phyloP scores from a whole-genome alignment of 2,113 vertebrate species.

The Chiloscyllium plagiosum region DNA sequence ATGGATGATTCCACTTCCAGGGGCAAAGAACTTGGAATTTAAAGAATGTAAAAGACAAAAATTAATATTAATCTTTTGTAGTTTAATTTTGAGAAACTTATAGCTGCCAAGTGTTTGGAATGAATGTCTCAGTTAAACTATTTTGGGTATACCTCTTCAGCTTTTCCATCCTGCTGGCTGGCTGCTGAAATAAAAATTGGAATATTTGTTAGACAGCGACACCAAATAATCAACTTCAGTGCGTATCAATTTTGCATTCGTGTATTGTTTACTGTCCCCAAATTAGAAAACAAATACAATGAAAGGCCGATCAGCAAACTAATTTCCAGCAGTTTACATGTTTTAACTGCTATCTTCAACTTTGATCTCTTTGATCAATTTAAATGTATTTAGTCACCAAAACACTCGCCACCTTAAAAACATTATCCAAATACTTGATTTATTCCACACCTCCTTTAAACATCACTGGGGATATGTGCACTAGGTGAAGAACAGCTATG shows the following conservation, averaged over 20 bases:
- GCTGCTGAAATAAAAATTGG: constrained; percentile 4
- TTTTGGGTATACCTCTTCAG: not conserved
- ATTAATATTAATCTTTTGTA: not conserved
- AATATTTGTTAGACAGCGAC: not conserved
- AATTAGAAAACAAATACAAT: not conserved
- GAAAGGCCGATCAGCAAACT: not conserved
- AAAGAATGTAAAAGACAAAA: not conserved
- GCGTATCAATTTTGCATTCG: not conserved
- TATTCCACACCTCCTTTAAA: not conserved
- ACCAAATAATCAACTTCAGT: not conserved
- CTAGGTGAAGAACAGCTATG: not conserved
- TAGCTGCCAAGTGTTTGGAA: not conserved
- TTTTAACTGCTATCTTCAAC: not conserved
- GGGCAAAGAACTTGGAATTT: not conserved
- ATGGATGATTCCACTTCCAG: not conserved
- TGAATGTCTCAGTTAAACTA: not conserved
- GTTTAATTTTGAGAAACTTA: not conserved
- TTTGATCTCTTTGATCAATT: not conserved
- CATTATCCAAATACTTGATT: not conserved
- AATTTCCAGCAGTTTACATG: not conserved
- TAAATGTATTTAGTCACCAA: not conserved
- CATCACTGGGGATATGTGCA: not conserved
- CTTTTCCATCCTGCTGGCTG: constrained; percentile 3
- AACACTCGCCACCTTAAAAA: not conserved
- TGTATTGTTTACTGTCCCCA: too few species aligned